A percentile compares a stretch with the other conserved stretches of the same genome.
These are phyloP conservation scores for Pediacus dermestoides DNA, from an alignment of 2,888 invertebrate species.

Conservation along the genomic window DNA sequence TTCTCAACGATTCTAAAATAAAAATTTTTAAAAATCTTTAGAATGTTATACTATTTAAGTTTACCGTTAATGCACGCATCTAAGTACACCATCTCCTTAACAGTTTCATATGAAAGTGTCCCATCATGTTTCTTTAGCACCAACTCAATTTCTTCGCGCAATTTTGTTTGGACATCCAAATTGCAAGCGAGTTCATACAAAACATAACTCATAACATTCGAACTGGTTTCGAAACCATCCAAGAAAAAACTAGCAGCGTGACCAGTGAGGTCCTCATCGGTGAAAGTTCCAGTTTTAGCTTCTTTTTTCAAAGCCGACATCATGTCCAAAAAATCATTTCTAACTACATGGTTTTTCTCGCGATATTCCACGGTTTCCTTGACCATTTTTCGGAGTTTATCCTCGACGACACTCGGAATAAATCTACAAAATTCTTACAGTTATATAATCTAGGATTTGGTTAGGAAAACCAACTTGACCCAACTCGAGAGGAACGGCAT, in stretches of 20 bases:
- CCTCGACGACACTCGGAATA: slow-evolving; percentile 16
- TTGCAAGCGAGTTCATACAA: slow-evolving; percentile 52
- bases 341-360: slow-evolving; percentile 41
- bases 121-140: slow-evolving; percentile 43
- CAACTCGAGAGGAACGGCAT: too few species aligned
- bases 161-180: slow-evolving; percentile 46
- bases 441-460: too few species aligned
- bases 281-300: slow-evolving; percentile 25
- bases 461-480: too few species aligned
- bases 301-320: slow-evolving; percentile 38
- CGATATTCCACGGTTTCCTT: slow-evolving; percentile 43
- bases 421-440: background rate
- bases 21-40: slow-evolving; percentile 1
- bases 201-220: slow-evolving; percentile 50
- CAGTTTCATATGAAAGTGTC: slow-evolving; percentile 49
- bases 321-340: slow-evolving; percentile 49
- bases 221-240: slow-evolving; percentile 57
- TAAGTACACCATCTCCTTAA: slow-evolving; percentile 51
- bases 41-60: slow-evolving; percentile 3
- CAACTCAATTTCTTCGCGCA: slow-evolving; percentile 46
- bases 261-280: slow-evolving; percentile 51
- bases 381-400: slow-evolving; percentile 28
- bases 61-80: slow-evolving; percentile 51
- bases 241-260: slow-evolving; percentile 56
- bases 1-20: slow-evolving; percentile 24